Evolutionary conservation across 2,797 vertebrate species (phyloP).

Genomic region (Pogoniulus pusillus): DNA sequence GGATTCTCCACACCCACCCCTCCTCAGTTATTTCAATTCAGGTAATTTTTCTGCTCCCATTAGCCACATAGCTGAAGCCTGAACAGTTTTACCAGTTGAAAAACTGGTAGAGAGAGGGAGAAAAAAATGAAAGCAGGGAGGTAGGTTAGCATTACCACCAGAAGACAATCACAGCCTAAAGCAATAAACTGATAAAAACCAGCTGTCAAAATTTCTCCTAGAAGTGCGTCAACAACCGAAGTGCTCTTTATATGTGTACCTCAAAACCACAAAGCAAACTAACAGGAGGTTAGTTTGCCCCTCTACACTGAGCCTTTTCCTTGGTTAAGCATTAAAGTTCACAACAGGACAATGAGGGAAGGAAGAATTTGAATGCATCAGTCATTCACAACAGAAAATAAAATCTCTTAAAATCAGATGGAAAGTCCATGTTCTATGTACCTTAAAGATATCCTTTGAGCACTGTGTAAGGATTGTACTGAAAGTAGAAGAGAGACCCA

Average conservation of each 20-base stretch:
- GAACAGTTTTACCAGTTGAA: not conserved
- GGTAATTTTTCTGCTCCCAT: constrained; percentile 8
- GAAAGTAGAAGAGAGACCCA: constrained; percentile 96
- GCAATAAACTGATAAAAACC: not conserved
- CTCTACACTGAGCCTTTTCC: not conserved
- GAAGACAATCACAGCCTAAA: not conserved
- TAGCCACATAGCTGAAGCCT: not conserved
- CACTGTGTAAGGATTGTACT: constrained; percentile 97
- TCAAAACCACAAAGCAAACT: not conserved
- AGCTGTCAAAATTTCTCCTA: not conserved
- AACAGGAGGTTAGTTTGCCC: accelerated
- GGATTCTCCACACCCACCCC: not conserved
- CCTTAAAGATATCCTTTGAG: constrained; percentile 96
- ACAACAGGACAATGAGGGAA: not conserved
- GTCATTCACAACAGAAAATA: not conserved
- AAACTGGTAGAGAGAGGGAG: not conserved
- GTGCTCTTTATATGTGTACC: not conserved
- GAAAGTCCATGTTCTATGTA: constrained; percentile 50
- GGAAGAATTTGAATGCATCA: not conserved
- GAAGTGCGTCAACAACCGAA: not conserved
- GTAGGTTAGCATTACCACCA: not conserved
- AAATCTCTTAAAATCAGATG: not conserved
- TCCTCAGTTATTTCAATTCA: constrained; percentile 1
- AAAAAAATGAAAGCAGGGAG: not conserved
- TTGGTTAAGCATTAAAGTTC: not conserved